phyloP scores from a whole-genome alignment of 2,888 invertebrate genomes.

The Diarsia dahlii region DNA sequence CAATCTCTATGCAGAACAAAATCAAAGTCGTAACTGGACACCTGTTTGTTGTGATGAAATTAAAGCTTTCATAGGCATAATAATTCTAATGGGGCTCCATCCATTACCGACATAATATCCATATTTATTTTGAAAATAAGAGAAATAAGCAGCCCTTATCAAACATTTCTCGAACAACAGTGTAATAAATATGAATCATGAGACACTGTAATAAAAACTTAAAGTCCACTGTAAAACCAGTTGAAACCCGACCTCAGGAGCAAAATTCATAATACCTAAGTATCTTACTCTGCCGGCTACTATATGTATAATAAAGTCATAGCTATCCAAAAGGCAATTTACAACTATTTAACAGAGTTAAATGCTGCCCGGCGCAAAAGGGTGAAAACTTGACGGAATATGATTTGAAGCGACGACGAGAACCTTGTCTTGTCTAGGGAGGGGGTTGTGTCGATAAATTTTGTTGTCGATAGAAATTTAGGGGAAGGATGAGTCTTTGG shows the following conservation, averaged over 20 bases:
- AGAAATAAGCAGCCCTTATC: no score
- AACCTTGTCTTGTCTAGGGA: slow-evolving; percentile 60
- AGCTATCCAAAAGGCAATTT: slow-evolving; percentile 36
- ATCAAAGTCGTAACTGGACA: slow-evolving; percentile 28
- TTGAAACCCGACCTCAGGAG: neutral
- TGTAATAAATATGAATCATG: neutral
- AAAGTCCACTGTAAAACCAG: neutral
- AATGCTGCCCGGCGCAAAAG: slow-evolving; percentile 40
- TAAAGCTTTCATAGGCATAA: slow-evolving; percentile 28
- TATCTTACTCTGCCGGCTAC: neutral
- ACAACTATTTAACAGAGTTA: slow-evolving; percentile 41
- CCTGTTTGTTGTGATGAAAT: slow-evolving; percentile 25
- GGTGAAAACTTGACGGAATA: slow-evolving; percentile 72
- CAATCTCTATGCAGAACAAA: slow-evolving; percentile 37
- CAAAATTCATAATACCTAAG: neutral
- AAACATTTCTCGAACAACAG: neutral
- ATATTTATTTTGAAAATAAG: no score
- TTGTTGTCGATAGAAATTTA: slow-evolving; percentile 42
- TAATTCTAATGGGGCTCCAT: slow-evolving; percentile 43
- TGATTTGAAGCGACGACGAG: slow-evolving; percentile 71
- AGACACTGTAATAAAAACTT: neutral
- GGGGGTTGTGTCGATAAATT: slow-evolving; percentile 60
- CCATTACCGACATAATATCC: slow-evolving; percentile 16
- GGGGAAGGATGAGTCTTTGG: neutral
- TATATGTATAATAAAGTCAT: neutral